Evolutionary conservation across 2,888 invertebrate species (phyloP).

Genomic region (Archips xylosteana): DNA sequence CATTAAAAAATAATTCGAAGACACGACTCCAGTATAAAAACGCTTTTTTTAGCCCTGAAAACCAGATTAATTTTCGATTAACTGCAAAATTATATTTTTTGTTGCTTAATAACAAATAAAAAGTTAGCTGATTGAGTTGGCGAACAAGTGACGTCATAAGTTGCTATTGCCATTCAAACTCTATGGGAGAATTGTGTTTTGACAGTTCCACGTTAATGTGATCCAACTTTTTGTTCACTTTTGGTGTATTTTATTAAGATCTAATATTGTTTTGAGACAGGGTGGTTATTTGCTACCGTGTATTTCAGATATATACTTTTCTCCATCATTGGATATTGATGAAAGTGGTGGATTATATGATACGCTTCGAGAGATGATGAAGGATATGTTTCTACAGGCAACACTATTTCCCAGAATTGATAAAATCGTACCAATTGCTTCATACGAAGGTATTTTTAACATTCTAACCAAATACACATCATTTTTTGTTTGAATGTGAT

Average conservation of each 20-base stretch:
- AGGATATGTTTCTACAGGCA: slow-evolving; percentile 92
- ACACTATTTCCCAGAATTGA: slow-evolving; percentile 89
- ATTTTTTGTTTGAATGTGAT: neutral
- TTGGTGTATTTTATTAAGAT: neutral
- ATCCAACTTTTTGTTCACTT: too few relatives aligned
- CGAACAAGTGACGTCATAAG: too few relatives aligned
- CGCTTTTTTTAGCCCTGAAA: too few relatives aligned
- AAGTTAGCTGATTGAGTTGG: too few relatives aligned
- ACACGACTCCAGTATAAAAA: too few relatives aligned
- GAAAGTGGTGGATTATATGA: slow-evolving; percentile 88
- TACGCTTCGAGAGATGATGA: slow-evolving; percentile 88
- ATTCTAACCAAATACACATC: neutral
- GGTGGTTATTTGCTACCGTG: neutral
- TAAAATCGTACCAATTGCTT: slow-evolving; percentile 70
- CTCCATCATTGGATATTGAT: slow-evolving; percentile 89
- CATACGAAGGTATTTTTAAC: slow-evolving; percentile 69
- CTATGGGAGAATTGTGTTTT: too few relatives aligned
- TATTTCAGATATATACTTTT: slow-evolving; percentile 87
- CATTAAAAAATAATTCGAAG: too few relatives aligned
- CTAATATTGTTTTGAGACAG: neutral
- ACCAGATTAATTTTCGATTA: too few relatives aligned
- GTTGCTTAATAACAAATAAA: too few relatives aligned
- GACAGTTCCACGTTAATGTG: too few relatives aligned
- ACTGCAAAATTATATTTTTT: too few relatives aligned
- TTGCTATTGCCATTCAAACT: too few relatives aligned